A percentile compares a stretch with the other conserved stretches of the same genome.
phyloP scores from a whole-genome alignment of 1,140 invertebrate species.

The Drosophila sp. region DNA sequence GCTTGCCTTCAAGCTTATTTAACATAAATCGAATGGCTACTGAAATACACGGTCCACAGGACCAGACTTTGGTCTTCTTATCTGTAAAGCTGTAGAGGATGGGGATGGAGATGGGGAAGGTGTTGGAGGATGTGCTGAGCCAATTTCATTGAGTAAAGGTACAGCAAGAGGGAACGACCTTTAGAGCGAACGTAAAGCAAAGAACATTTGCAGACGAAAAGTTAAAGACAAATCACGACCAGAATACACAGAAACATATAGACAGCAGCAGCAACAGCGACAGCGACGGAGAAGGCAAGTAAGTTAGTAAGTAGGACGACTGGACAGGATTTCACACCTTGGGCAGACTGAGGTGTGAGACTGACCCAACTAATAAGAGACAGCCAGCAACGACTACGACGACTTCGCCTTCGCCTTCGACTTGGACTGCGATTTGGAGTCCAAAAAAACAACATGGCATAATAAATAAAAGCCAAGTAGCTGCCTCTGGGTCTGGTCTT shows the following conservation, averaged over 20 bases:
- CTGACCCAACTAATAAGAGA: conserved; percentile 79
- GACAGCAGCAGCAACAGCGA: conserved; percentile 14
- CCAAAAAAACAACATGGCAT: conserved; percentile 65
- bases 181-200: conserved; percentile 45
- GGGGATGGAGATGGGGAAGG: neutral
- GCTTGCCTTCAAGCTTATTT: conserved; percentile 74
- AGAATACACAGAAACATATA: conserved; percentile 32
- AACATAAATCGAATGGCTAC: conserved; percentile 81
- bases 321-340: conserved; percentile 63
- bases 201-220: conserved; percentile 29
- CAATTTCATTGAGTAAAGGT: conserved; percentile 74
- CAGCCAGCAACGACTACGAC: conserved; percentile 46
- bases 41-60: conserved; percentile 65
- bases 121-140: conserved; percentile 18
- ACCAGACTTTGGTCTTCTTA: conserved; percentile 31
- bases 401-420: neutral
- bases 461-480: conserved; percentile 81
- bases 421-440: neutral
- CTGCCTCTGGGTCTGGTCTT: conserved; percentile 45
- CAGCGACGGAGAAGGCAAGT: conserved; percentile 11
- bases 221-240: conserved; percentile 75
- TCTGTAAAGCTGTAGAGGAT: conserved; percentile 23
- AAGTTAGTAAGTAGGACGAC: conserved; percentile 18
- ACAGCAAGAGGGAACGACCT: conserved; percentile 63
- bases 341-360: conserved; percentile 39